Conservation (phyloP, 2,888 invertebrate genomes). For the Drosophila niveifrons region DNA sequence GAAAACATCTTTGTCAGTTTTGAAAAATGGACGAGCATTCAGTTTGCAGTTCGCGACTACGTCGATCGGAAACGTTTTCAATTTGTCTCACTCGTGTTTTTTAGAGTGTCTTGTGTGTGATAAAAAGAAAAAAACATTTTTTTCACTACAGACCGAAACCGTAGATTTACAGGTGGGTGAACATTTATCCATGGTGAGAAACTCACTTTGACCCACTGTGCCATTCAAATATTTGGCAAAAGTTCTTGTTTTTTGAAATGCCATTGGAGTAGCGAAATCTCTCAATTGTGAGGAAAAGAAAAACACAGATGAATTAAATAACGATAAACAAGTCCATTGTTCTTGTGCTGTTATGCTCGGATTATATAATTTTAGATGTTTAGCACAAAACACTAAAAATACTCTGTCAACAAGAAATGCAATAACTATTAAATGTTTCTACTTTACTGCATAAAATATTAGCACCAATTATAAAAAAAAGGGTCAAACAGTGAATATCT, state of each 20-base stretch:
- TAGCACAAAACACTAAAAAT: slow-evolving; percentile 32
- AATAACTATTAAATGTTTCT: neutral
- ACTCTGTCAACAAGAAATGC: slow-evolving; percentile 51
- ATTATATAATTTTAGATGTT: slow-evolving; percentile 62
- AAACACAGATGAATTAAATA: slow-evolving; percentile 29
- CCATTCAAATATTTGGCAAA: slow-evolving; percentile 5
- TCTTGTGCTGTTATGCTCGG: slow-evolving; percentile 44
- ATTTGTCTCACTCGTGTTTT: slow-evolving; percentile 12
- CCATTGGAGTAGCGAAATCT: slow-evolving; percentile 10
- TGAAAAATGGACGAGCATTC: slow-evolving; percentile 58
- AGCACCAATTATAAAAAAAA: slow-evolving; percentile 18
- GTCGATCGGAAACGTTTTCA: slow-evolving; percentile 34
- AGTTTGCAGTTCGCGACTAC: slow-evolving; percentile 55
- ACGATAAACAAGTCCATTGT: slow-evolving; percentile 55
- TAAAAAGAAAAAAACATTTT: slow-evolving; percentile 29
- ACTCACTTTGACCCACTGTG: slow-evolving; percentile 19
- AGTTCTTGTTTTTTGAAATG: slow-evolving; percentile 3
- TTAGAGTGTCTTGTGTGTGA: neutral
- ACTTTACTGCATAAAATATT: neutral
- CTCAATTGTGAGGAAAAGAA: slow-evolving; percentile 4
- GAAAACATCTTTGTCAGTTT: slow-evolving; percentile 58
- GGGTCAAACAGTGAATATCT: slow-evolving; percentile 9
- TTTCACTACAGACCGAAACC: slow-evolving; percentile 42
- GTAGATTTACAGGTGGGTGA: slow-evolving; percentile 73
- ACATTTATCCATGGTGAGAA: slow-evolving; percentile 29